A percentile compares a stretch with the other conserved stretches of the same genome.
phyloP scores from a whole-genome alignment of 2,888 invertebrate genomes.

The Euzetes globulus region DNA sequence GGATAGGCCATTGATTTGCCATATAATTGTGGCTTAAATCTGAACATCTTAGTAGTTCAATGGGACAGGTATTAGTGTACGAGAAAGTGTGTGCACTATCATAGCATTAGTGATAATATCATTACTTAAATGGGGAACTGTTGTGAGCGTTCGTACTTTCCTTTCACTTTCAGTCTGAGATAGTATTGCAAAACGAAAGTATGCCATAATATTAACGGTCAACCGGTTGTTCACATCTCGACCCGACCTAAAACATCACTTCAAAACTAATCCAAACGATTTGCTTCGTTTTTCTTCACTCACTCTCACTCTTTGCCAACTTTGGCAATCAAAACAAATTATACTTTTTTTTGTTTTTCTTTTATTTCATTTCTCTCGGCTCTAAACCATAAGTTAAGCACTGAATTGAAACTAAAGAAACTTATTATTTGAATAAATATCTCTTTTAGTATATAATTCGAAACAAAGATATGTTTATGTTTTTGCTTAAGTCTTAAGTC shows the following conservation, averaged over 20 bases:
- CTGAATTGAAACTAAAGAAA: not conserved
- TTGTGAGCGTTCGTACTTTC: not conserved
- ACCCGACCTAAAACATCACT: constrained; percentile 24
- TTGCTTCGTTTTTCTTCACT: not conserved
- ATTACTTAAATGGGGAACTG: constrained; percentile 13
- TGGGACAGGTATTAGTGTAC: constrained; percentile 1
- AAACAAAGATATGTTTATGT: too few relatives aligned
- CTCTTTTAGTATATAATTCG: not conserved
- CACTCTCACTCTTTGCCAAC: constrained; percentile 10
- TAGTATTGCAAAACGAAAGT: not conserved
- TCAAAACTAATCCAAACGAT: constrained; percentile 8
- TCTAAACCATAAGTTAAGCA: not conserved
- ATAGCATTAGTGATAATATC: not conserved
- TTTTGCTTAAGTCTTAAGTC: too few relatives aligned
- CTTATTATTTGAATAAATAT: not conserved
- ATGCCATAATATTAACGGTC: constrained; percentile 22
- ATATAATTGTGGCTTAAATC: not conserved
- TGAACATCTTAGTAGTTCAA: constrained; percentile 10
- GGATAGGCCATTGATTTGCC: too few relatives aligned
- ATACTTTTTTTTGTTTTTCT: not conserved
- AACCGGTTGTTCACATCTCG: constrained; percentile 25
- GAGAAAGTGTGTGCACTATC: not conserved
- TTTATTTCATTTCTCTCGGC: not conserved
- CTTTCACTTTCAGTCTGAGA: not conserved
- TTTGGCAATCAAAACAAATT: not conserved